These are phyloP conservation scores for Drosophila parvula DNA, from an alignment of 1,140 invertebrate genomes.

Conservation along the genomic window DNA sequence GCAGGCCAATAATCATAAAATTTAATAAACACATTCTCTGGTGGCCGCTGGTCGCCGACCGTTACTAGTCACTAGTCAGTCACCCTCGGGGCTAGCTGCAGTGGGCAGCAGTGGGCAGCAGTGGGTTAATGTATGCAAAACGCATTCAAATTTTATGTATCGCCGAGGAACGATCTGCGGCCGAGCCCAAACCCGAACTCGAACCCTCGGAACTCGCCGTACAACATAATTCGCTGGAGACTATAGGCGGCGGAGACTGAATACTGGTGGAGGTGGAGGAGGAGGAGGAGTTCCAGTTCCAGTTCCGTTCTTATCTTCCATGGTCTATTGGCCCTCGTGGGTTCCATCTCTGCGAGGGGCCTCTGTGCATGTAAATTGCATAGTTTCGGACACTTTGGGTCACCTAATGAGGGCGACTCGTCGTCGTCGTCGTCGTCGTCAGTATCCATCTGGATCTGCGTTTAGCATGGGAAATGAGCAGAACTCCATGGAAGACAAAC, in stretches of 20 bases:
- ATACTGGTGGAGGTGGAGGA: not conserved
- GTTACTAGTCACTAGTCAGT: slow-evolving; percentile 38
- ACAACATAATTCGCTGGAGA: slow-evolving; percentile 75
- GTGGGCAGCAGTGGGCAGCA: slow-evolving; percentile 49
- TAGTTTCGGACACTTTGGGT: slow-evolving; percentile 78
- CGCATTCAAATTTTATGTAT: slow-evolving; percentile 83
- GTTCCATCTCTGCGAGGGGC: slow-evolving; percentile 59
- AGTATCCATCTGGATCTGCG: slow-evolving; percentile 32
- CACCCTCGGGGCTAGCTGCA: slow-evolving; percentile 12
- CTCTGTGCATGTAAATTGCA: slow-evolving; percentile 79
- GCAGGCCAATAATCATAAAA: slow-evolving; percentile 81
- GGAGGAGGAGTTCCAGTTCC: slow-evolving; percentile 12
- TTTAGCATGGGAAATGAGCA: slow-evolving; percentile 60
- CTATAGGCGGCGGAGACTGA: slow-evolving; percentile 11
- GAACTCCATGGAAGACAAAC: slow-evolving; percentile 21
- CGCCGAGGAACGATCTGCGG: slow-evolving; percentile 69
- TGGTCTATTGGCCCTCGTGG: slow-evolving; percentile 72
- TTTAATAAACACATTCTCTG: slow-evolving; percentile 78
- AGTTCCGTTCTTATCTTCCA: slow-evolving; percentile 68
- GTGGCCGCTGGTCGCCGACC: slow-evolving; percentile 60
- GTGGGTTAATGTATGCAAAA: slow-evolving; percentile 83
- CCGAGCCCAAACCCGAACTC: slow-evolving; percentile 10
- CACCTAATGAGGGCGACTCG: slow-evolving; percentile 74
- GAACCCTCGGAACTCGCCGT: slow-evolving; percentile 13
- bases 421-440: slow-evolving; percentile 22